These are phyloP conservation scores for Diplolepis rosae DNA, from an alignment of 2,888 invertebrate genomes.

Conservation along the genomic window DNA sequence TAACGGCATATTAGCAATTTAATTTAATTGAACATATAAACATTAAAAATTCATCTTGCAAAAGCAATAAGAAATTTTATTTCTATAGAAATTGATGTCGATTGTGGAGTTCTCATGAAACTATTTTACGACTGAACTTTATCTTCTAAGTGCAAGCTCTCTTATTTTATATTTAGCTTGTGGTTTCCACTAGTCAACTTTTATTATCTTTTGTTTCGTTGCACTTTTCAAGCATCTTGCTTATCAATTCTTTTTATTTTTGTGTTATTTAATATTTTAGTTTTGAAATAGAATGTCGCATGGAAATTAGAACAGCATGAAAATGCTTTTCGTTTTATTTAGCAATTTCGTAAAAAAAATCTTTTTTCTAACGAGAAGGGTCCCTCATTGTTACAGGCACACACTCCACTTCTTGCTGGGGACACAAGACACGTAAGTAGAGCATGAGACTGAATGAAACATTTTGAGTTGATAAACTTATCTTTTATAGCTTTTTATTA, in stretches of 20 bases:
- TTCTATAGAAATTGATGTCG: neutral
- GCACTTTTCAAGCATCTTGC: neutral
- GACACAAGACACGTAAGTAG: conserved; percentile 78
- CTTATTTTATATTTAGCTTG: neutral
- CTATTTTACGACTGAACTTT: neutral
- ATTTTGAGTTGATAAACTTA: too few relatives aligned
- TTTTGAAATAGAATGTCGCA: neutral
- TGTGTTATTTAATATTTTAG: neutral
- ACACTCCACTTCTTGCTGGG: conserved; percentile 80
- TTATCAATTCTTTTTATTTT: neutral
- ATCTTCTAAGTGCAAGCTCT: neutral
- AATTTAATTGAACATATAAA: too few relatives aligned
- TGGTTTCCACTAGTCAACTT: neutral
- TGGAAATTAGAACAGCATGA: conserved; percentile 3
- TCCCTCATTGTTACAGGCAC: conserved; percentile 79
- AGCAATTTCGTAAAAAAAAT: neutral
- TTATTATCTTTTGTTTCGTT: neutral
- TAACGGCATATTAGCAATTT: neutral
- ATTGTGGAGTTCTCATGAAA: neutral
- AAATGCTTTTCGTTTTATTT: neutral
- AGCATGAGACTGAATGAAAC: conserved; percentile 15
- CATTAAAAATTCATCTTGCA: neutral
- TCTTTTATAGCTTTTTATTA: too few relatives aligned
- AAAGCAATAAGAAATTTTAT: neutral
- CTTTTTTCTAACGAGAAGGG: conserved; percentile 22